Evolutionary conservation across 2,888 invertebrate species (phyloP).

Genomic region (Dolichopus griseipennis): DNA sequence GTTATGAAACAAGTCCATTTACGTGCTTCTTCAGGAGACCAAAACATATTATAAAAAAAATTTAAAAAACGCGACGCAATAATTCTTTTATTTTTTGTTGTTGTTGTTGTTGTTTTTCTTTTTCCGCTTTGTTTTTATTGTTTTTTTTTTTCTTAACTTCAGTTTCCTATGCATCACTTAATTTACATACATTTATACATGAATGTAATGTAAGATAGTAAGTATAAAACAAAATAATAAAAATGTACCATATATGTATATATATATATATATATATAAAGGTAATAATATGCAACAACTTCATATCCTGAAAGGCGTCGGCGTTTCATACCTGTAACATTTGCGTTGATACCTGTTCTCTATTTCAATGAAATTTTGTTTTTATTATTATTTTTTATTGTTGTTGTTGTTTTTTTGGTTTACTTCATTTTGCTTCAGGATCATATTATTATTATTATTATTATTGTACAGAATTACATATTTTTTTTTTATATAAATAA

Average conservation of each 20-base stretch:
- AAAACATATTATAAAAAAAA: neutral
- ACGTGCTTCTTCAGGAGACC: conserved; percentile 6
- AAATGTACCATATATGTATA: too few relatives aligned
- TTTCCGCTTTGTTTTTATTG: neutral
- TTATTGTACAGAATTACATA: neutral
- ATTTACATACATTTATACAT: neutral
- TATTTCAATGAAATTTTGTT: neutral
- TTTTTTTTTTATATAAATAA: neutral
- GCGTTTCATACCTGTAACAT: conserved; percentile 4
- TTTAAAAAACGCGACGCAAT: neutral
- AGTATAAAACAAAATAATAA: too few relatives aligned
- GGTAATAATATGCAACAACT: neutral
- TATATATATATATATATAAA: too few relatives aligned
- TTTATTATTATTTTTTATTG: neutral
- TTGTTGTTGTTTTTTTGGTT: neutral
- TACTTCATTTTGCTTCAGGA: neutral
- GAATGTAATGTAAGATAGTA: neutral
- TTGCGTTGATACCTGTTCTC: conserved; percentile 1
- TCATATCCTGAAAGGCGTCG: conserved; percentile 4
- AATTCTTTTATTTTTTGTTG: too few relatives aligned
- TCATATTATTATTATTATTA: neutral
- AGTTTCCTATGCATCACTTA: neutral
- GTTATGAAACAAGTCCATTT: neutral
- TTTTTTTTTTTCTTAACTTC: neutral
- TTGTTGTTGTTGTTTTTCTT: too few relatives aligned